These are phyloP conservation scores for Lepeophtheirus salmonis DNA, from an alignment of 1,140 invertebrate species.

Conservation along the genomic window DNA sequence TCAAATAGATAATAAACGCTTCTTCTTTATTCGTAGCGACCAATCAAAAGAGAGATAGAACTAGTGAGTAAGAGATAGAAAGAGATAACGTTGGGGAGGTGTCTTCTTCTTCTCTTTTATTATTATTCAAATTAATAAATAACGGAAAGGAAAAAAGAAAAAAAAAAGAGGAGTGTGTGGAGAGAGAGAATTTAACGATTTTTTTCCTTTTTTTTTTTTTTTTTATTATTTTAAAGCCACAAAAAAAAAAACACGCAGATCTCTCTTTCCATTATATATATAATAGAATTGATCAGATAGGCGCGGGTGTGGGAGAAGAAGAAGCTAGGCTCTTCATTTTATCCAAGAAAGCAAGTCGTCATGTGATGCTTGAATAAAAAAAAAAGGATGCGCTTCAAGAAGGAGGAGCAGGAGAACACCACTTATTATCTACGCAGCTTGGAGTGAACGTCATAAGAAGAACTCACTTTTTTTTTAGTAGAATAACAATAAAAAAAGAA, in stretches of 20 bases:
- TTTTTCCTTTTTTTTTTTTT: background rate
- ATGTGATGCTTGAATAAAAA: background rate
- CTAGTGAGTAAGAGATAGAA: background rate
- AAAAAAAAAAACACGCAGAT: background rate
- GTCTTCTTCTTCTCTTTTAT: background rate
- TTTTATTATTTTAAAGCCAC: background rate
- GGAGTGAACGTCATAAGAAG: no score
- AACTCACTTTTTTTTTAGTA: no score
- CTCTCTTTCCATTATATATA: no score
- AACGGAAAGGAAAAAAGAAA: no score
- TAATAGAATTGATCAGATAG: background rate
- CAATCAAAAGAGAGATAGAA: background rate
- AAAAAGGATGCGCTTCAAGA: background rate
- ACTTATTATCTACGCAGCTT: no score
- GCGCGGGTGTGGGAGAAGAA: no score
- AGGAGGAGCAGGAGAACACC: background rate
- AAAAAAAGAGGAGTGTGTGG: background rate
- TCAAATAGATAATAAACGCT: background rate
- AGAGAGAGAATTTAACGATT: background rate
- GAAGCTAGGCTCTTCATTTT: no score
- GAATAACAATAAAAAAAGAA: no score
- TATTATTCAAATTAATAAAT: background rate
- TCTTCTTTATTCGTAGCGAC: background rate
- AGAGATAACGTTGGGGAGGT: background rate
- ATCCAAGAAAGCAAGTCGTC: background rate